Evolutionary conservation across 35 echinoderm and acorn worm species (phyloP), one percentile per base, ranked within the genome.

Genomic region (Holothuria glaberrima): DNA sequence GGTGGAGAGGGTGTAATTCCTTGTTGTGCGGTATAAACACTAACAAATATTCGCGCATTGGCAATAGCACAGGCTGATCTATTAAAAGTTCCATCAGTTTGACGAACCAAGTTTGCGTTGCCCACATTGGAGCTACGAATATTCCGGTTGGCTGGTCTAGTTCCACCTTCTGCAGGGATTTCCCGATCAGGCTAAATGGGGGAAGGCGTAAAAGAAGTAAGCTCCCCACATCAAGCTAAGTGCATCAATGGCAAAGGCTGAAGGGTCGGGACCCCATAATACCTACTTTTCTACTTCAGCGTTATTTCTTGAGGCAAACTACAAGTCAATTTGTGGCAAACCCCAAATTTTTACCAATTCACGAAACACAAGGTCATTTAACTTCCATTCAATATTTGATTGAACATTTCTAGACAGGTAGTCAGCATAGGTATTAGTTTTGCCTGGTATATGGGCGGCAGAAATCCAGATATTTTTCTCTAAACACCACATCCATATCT

Each of bases 151-250:
- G 6, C 50, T 52, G 35, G 50, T 58, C 78, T 32, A 19, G 13
- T 21, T 46, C 50, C 13, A 48, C 48, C 22, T 46, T 21, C 46
- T 41, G 36, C 36, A 41, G 35, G 34, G 6, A 82, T 58, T 32
- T 82, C 78, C 41, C 78, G n/a, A 82, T 46, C 22, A 82, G 38
- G n/a, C 78, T 82, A 44, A 82, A 82, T 48, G 78, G 78, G 5
- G 78, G 78, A 82, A 82, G 30, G 22, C 33, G 30, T 50, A 82
- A 50, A 87, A 82, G 22, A 52, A 52, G 46, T 48, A 4, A 31
- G 18, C 1, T 4, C 30, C n/a, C 48, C 48, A 46, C 17, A 22
- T 82, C 50, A 82, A 52, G n/a, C 18, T 46, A 25, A 82, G 46
- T n/a, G 78, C 78, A 82, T 82, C 78, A 12, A 82, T 58, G n/a